These are phyloP conservation scores for Drosophila stalkeri DNA, from an alignment of 2,888 invertebrate genomes.

Conservation along the genomic window DNA sequence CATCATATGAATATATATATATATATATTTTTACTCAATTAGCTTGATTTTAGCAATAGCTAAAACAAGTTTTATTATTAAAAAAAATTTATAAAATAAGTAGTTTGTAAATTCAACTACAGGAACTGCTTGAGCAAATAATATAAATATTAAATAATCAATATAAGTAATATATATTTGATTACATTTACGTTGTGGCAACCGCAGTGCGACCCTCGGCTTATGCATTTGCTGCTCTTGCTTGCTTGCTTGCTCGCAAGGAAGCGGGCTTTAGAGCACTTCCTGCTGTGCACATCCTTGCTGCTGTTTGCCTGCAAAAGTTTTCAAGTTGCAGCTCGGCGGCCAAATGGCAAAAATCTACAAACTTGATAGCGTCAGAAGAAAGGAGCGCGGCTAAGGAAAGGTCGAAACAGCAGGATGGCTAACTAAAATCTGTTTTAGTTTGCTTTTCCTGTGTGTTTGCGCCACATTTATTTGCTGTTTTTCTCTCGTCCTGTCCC, in stretches of 20 bases:
- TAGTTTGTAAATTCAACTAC: neutral
- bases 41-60: neutral
- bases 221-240: neutral
- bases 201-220: slow-evolving; percentile 28
- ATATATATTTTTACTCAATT: slow-evolving; percentile 34
- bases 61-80: slow-evolving; percentile 1
- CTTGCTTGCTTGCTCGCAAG: slow-evolving; percentile 7
- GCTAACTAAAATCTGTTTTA: slow-evolving; percentile 56
- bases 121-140: neutral
- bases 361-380: slow-evolving; percentile 36
- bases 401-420: slow-evolving; percentile 12
- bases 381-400: slow-evolving; percentile 8
- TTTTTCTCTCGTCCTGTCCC: neutral
- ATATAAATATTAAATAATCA: slow-evolving; percentile 3
- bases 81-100: neutral
- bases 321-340: slow-evolving; percentile 55
- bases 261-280: slow-evolving; percentile 21
- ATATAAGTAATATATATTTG: slow-evolving; percentile 6
- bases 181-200: neutral
- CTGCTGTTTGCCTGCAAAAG: slow-evolving; percentile 50
- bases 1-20: too few species aligned
- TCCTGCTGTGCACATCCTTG: slow-evolving; percentile 28
- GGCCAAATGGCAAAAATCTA: slow-evolving; percentile 59
- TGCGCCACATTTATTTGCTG: slow-evolving; percentile 57
- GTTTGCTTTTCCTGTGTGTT: slow-evolving; percentile 43